These are phyloP conservation scores for Panagrolaimus sp. DNA, from an alignment of 1,140 invertebrate genomes.

Conservation along the genomic window DNA sequence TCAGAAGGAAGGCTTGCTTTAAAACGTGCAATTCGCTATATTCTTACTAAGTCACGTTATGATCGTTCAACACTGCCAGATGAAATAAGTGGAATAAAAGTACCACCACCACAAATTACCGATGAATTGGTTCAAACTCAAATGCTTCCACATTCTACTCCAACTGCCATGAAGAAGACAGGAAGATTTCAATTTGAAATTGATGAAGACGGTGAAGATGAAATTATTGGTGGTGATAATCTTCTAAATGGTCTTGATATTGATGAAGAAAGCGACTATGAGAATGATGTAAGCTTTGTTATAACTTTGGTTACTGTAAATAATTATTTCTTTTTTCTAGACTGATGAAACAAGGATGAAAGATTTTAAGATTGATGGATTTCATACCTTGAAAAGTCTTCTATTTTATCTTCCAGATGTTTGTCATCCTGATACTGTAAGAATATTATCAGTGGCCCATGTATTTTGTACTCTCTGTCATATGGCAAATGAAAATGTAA, in stretches of 20 bases:
- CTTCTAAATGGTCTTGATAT: not conserved
- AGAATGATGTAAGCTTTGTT: not conserved
- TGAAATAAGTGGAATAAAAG: not conserved
- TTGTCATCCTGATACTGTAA: not conserved
- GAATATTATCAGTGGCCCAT: not conserved
- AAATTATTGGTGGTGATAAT: not conserved
- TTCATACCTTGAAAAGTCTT: not conserved
- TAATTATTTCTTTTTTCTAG: not conserved
- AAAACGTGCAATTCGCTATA: not conserved
- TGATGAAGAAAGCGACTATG: not conserved
- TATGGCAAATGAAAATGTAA: conserved; percentile 14
- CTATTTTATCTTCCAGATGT: not conserved
- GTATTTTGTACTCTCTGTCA: not conserved
- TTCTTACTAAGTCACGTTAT: not conserved
- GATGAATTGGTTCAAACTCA: not conserved
- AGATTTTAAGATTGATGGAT: not conserved
- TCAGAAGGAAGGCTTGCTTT: not conserved
- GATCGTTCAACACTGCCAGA: not conserved
- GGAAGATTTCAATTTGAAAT: not conserved
- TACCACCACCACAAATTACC: not conserved
- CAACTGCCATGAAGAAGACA: not conserved
- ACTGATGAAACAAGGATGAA: not conserved
- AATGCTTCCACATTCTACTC: not conserved
- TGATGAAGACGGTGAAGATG: not conserved
- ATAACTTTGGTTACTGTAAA: not conserved